Evolutionary conservation across 2,888 invertebrate genomes (phyloP), one percentile per base, ranked within the genome.

Genomic region (Dysmachus trigonus): DNA sequence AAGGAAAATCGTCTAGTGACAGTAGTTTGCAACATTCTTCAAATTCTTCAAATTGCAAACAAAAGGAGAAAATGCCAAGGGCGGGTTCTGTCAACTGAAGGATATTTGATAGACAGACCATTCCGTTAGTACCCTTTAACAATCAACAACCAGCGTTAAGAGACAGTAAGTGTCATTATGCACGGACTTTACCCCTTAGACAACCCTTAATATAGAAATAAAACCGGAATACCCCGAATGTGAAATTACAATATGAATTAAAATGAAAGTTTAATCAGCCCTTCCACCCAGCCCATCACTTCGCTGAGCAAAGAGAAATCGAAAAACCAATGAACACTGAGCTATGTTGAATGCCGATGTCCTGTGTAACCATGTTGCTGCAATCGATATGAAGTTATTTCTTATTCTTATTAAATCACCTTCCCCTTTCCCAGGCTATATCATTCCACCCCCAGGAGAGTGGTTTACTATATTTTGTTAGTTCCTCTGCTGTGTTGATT

Each of bases 361-460:
- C 62, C 22, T 62, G 62, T 62, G 27, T 82, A 31, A 30, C 30
- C 72, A 51, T 83, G 47, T 83, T 41, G 71, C 71, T 72, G 72
- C 83, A 83, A 83, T 83, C 83, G 83, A 83, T 83, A 83, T 83
- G 27, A 72, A 83, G 47, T 83, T 83, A 83, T 83, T 83, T 83
- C 83, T 83, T 83, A 83, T 83, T 83, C 83, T 83, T 83, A 72
- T 83, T 83, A 83, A 83, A 72, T 72, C 38, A 30, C 35, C 72
- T 83, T 38, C 83, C 77, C 81, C 81, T 81, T 62, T 62, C 6
- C 18, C 51, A 27, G 33, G 35, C 62, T 18, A 31, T 62, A 62
- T 81, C 53, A 33, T 33, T 35, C 53, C 81, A 53, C 81, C 81
- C 53, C 53, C 62, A 15, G 73, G 73, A 18, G 35, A 73, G 73